Conservation (phyloP, 2,888 invertebrate species). For the Zygaena filipendulae region DNA sequence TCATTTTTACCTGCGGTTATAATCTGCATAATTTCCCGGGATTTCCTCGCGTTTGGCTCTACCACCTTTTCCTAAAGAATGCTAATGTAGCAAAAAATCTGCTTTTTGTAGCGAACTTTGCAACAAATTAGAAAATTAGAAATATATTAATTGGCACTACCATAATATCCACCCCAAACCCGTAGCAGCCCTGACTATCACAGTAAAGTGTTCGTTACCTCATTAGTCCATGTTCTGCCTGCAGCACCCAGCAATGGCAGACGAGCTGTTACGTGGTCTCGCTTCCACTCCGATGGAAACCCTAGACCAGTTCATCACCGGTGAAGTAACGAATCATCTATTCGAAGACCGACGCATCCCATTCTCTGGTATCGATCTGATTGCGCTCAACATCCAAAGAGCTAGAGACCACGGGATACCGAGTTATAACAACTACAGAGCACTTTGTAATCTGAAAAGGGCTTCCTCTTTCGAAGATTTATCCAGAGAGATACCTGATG, state of each 20-base stretch:
- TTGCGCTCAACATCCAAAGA: slow-evolving; percentile 91
- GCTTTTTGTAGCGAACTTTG: neutral
- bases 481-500: slow-evolving; percentile 85
- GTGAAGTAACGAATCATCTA: slow-evolving; percentile 94
- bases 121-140: too few relatives aligned
- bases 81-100: too few relatives aligned
- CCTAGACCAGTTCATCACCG: slow-evolving; percentile 92
- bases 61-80: too few relatives aligned
- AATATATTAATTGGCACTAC: too few relatives aligned
- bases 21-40: too few relatives aligned
- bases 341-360: slow-evolving; percentile 91
- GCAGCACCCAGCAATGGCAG: slow-evolving; percentile 77
- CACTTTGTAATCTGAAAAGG: slow-evolving; percentile 87
- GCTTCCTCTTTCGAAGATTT: slow-evolving; percentile 89
- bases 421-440: slow-evolving; percentile 91
- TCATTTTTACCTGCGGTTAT: slow-evolving; percentile 1
- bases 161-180: too few relatives aligned
- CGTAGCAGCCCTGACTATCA: too few relatives aligned
- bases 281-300: slow-evolving; percentile 93
- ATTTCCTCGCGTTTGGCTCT: too few relatives aligned
- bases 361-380: slow-evolving; percentile 91
- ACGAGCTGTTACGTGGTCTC: slow-evolving; percentile 87
- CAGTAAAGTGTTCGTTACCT: too few relatives aligned
- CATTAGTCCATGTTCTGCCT: slow-evolving; percentile 13
- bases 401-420: slow-evolving; percentile 90